Conservation (phyloP, 1,140 invertebrate species). For the Drosophila asahinai region DNA sequence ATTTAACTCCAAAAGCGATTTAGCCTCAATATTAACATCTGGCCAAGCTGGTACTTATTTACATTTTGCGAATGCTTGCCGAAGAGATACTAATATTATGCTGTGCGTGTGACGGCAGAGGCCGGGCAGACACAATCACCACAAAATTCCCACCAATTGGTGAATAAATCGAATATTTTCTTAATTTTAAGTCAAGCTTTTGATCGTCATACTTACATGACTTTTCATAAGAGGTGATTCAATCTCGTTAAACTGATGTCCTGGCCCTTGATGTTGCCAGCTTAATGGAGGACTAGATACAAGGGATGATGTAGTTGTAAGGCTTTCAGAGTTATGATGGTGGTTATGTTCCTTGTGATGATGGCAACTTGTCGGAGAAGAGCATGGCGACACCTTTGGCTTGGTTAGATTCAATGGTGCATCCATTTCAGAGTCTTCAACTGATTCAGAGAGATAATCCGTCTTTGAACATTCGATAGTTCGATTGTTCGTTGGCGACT, state of each 20-base stretch:
- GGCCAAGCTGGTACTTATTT: too few species aligned
- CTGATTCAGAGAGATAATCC: constrained; percentile 36
- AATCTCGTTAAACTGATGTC: constrained; percentile 55
- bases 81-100: too few species aligned
- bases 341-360: constrained; percentile 24
- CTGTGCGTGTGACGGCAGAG: too few species aligned
- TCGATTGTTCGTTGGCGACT: constrained; percentile 70
- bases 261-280: constrained; percentile 63
- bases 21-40: too few species aligned
- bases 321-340: constrained; percentile 42
- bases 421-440: constrained; percentile 86
- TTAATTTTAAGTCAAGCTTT: neutral
- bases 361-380: constrained; percentile 49
- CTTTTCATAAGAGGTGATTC: constrained; percentile 56
- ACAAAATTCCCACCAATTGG: neutral
- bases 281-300: constrained; percentile 77
- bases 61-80: too few species aligned
- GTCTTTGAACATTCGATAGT: constrained; percentile 22
- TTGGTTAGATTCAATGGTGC: constrained; percentile 95
- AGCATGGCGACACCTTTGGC: constrained; percentile 88
- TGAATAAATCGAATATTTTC: neutral
- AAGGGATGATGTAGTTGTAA: constrained; percentile 41
- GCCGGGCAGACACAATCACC: neutral
- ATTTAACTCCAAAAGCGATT: too few species aligned
- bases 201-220: constrained; percentile 45